Percentiles rank a stretch among this genome's conserved stretches.
These are phyloP conservation scores for Megalonaias nervosa DNA, from an alignment of 1,140 invertebrate genomes.

Conservation along the genomic window DNA sequence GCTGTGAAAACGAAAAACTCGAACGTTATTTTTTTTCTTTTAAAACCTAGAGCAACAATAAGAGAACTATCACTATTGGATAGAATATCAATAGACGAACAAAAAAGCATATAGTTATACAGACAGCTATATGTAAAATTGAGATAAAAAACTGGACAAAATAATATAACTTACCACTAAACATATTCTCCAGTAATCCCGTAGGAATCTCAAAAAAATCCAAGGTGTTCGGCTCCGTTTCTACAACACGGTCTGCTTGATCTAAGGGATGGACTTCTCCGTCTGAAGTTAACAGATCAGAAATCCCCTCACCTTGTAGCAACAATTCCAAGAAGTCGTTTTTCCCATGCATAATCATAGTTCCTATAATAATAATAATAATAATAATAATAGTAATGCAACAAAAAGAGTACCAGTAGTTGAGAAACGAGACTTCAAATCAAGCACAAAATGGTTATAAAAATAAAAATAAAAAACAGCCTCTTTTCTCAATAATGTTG, in stretches of 20 bases:
- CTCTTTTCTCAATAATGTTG: no score
- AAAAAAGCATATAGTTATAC: not conserved
- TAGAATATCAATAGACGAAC: no score
- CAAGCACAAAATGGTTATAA: no score
- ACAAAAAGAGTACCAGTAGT: no score
- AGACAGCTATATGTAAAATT: not conserved
- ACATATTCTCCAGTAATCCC: conserved; percentile 1
- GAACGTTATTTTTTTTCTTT: no score
- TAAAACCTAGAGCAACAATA: no score
- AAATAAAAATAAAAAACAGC: no score
- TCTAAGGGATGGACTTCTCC: conserved; percentile 6
- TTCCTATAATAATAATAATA: not conserved
- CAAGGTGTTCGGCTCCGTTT: not conserved
- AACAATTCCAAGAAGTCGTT: conserved; percentile 33
- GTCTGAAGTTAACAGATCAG: conserved; percentile 16
- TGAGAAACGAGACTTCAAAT: no score
- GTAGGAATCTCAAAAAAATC: conserved; percentile 6
- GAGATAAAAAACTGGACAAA: not conserved
- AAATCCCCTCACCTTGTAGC: conserved; percentile 11
- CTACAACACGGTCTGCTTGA: not conserved
- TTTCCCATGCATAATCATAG: conserved; percentile 39
- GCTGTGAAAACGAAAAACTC: no score
- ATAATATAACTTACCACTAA: not conserved
- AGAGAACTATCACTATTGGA: no score
- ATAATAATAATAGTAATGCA: no score